Conservation (phyloP, 2,888 invertebrate genomes). For the Laspeyria flexula region DNA sequence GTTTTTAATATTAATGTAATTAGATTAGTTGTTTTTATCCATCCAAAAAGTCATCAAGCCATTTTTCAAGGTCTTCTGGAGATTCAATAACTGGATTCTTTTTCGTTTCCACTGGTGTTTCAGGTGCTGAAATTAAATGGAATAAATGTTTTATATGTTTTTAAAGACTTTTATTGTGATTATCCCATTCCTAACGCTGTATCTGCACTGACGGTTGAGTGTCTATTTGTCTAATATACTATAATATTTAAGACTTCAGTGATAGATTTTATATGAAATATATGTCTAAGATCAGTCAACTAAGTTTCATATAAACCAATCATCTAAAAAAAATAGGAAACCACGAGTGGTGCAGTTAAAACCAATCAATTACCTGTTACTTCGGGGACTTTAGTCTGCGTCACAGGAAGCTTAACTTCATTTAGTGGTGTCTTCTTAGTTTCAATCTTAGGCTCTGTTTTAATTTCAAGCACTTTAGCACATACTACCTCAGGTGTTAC, state of each 20-base stretch:
- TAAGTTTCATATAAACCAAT: too few species aligned
- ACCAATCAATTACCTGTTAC: constrained; percentile 2
- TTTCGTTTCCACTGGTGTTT: constrained; percentile 26
- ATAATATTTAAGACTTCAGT: too few species aligned
- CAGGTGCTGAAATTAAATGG: constrained; percentile 39
- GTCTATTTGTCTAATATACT: too few species aligned
- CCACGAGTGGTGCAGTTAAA: too few species aligned
- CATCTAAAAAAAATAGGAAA: too few species aligned
- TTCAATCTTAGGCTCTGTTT: background rate
- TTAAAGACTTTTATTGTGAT: background rate
- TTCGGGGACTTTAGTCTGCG: background rate
- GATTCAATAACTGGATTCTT: constrained; percentile 70
- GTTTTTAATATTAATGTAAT: constrained; percentile 1
- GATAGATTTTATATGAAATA: too few species aligned
- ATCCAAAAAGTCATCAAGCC: constrained; percentile 82
- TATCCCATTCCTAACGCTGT: too few species aligned
- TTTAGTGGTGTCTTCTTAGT: background rate
- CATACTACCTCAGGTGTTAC: background rate
- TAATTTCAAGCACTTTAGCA: background rate
- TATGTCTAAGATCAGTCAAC: too few species aligned
- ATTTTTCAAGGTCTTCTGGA: constrained; percentile 80
- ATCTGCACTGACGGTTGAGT: too few species aligned
- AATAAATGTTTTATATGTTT: constrained; percentile 14
- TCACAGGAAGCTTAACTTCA: background rate
- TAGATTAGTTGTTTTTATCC: constrained; percentile 44